These are phyloP conservation scores for Enteromius radiatus DNA, from an alignment of 2,797 vertebrate species.

Conservation along the genomic window DNA sequence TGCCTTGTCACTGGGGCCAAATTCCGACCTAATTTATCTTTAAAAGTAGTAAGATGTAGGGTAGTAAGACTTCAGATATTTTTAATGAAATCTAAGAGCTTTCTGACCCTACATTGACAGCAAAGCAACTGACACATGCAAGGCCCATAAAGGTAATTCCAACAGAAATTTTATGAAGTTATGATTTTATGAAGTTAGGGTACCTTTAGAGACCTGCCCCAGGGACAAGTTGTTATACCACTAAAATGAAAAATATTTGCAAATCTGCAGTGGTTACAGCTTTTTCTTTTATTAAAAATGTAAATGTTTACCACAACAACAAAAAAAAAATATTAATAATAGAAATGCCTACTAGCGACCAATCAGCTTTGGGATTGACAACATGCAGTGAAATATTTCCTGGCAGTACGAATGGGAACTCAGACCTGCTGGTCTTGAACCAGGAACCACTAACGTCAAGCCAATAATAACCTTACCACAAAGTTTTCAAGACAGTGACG, in stretches of 20 bases:
- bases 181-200: too few species aligned
- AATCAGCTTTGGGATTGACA: not conserved
- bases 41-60: not conserved
- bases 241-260: not conserved
- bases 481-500: conserved; percentile 18
- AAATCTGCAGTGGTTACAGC: not conserved
- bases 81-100: too few species aligned
- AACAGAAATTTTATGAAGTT: too few species aligned
- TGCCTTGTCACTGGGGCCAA: not conserved
- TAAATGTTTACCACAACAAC: too few species aligned
- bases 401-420: not conserved
- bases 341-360: not conserved
- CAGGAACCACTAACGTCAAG: not conserved
- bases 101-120: too few species aligned
- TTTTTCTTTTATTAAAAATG: too few species aligned
- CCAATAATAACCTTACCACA: not conserved
- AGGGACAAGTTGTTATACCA: not conserved
- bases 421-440: not conserved
- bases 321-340: too few species aligned
- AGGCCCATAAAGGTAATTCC: too few species aligned
- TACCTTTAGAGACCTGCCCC: not conserved
- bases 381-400: not conserved
- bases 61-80: not conserved
- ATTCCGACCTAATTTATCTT: not conserved
- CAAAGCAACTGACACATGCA: too few species aligned